These are phyloP conservation scores for Embiotoca jacksoni DNA, from an alignment of 2,113 vertebrate species.

Conservation along the genomic window DNA sequence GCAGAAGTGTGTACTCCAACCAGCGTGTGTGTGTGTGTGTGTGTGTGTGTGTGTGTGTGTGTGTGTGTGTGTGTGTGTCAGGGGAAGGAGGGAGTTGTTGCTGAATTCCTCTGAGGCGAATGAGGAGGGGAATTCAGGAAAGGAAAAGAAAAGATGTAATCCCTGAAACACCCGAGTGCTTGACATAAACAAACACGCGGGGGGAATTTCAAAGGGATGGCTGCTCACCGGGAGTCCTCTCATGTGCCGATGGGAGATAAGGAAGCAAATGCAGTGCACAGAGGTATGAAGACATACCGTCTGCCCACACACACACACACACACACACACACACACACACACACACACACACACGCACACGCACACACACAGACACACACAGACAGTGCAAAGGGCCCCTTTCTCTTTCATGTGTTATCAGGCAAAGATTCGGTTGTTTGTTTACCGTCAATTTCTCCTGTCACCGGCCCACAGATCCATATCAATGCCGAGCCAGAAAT, in stretches of 20 bases:
- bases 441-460: slow-evolving; percentile 65
- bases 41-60: neutral
- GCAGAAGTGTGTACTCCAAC: neutral
- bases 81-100: slow-evolving; percentile 17
- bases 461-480: slow-evolving; percentile 26
- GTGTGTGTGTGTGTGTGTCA: slow-evolving; percentile 6
- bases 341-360: slow-evolving; percentile 48
- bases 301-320: slow-evolving; percentile 52
- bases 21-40: neutral
- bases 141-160: slow-evolving; percentile 78
- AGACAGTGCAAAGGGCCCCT: slow-evolving; percentile 7
- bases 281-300: slow-evolving; percentile 46
- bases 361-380: slow-evolving; percentile 36
- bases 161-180: slow-evolving; percentile 73
- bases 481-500: slow-evolving; percentile 40
- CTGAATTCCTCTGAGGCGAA: slow-evolving; percentile 54
- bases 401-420: slow-evolving; percentile 62
- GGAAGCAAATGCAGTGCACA: slow-evolving; percentile 53
- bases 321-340: slow-evolving; percentile 34
- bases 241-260: slow-evolving; percentile 74
- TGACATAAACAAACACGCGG: slow-evolving; percentile 81
- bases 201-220: slow-evolving; percentile 75
- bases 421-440: slow-evolving; percentile 57
- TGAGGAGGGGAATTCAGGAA: slow-evolving; percentile 56
- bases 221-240: slow-evolving; percentile 63